Evolutionary conservation across 2,888 invertebrate genomes (phyloP), one percentile per base, ranked within the genome.

Genomic region (Linyphia triangularis): DNA sequence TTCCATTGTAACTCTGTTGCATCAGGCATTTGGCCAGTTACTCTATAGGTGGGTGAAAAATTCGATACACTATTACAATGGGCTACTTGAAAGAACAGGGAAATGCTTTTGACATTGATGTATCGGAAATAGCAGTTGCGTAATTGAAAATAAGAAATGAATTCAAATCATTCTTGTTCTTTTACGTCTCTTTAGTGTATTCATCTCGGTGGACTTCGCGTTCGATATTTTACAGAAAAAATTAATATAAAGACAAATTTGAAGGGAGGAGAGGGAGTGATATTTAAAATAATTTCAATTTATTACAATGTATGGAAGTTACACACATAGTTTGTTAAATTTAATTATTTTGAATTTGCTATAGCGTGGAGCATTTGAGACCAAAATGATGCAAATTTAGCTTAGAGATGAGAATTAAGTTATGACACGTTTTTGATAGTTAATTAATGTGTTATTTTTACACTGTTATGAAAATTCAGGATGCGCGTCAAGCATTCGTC

Each of bases 91-190:
- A 51, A 51, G 51, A 51, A 51, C 51, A 51, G 28, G 37, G 43
- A 70, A 70, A 43, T 82, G 82, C 61, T 82, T 82, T 72, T 82
- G 82, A 70, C 82, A 72, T 57, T 82, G 82, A 82, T 82, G 59
- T 70, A 82, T 82, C 72, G 82, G 70, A 59, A 70, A 51, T 51
- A 70, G 43, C 13, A 70, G 70, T 70, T 70, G 70, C 28, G 72
- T 70, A 82, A 72, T 84, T 75, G 67, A 84, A 77, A 77, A 61
- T 61, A 61, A 61, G 77, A 77, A 77, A 61, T 63, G 59, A 61
- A 77, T 61, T 77, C 77, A 77, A 77, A 77, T 77, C 77, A 77
- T 30, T 77, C 61, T n/a, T 77, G 61, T 77, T 63, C 63, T 77
- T 77, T 77, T 63, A 30, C 57, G 22, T 40, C 19, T 63, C 37